Evolutionary conservation across 2,113 vertebrate genomes (phyloP), one percentile per base, ranked within the genome.

Genomic region (Ibidorhyncha struthersii): DNA sequence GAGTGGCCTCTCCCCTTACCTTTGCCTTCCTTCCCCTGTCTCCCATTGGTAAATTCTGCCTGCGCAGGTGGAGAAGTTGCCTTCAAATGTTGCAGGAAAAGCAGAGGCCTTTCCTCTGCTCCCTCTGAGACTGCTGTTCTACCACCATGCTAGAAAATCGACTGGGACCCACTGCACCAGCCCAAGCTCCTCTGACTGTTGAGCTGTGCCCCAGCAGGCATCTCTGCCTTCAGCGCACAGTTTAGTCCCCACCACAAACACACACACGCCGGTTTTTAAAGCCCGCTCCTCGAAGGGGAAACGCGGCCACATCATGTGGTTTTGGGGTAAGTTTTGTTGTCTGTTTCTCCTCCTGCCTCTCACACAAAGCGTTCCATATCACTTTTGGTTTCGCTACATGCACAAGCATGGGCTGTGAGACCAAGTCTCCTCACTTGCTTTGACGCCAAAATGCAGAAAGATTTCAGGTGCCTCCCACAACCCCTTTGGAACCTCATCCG

Each of bases 211-310:
- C 27, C 20, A 7, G 45, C 26, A 32, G 23, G 5, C 40, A 45
- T 5, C 34, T 61, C 34, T 52, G 58, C 34, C 21, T 40, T 25
- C 30, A 10, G 17, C 1, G 19, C 29, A 36, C 50, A 20, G 15
- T 2, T 67, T 11, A 19, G 16, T 36, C 36, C 17, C 56, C 14
- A 12, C 55, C 65, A 86, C 65, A 27, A 40, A 26, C 27, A 17
- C 18, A 18, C 30, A 18, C 50, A 12, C 0, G 0, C 6, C 2
- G 1, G 41, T 40, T 86, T 12, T 13, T 4, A 26, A 47, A 53
- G 21, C 62, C 30, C 1, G 2, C 23, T 90, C 56, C 63, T 84
- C 26, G 0, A 40, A 49, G 26, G 10, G n/a, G 59, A 82, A 90
- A 90, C 4, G 1, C 27, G 43, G 72, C 63, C 82, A 52, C 32